Base-by-base conservation (phyloP, 2,113 vertebrate species). In the Crotalus viridis region DNA sequence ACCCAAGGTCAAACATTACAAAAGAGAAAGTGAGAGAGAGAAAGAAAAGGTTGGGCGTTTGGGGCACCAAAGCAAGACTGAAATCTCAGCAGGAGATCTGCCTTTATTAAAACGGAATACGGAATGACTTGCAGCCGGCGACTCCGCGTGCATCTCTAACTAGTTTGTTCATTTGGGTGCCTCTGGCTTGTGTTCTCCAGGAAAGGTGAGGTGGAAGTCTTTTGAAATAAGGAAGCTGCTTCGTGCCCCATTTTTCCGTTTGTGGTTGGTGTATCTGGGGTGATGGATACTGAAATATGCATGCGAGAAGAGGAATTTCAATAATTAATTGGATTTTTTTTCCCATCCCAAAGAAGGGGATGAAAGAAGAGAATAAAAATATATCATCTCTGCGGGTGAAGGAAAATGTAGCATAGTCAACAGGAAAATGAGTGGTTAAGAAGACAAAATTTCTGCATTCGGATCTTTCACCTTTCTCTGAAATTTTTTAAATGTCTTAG, bases 21-120 rank as follows among this genome's bases (percentile, higher is more conserved):
- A 81, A 81, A 81, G 74, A 81, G 55, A 12, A 56, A 51, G 43
- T 13, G 86, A 28, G 48, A 13, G 95, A 54, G 69, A 26, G 56
- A 95, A 15, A 96, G 95, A 95, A 89, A 96, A 97, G 97, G 97
- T 96, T 97, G 96, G 96, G 96, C 96, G 93, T 97, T 96, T 92
- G 97, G 97, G 96, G 96, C 97, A 96, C 96, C 96, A 95, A 96
- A 96, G 96, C 96, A 96, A 95, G 96, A 94, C 97, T 97, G 97
- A 98, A 97, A 97, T 98, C 98, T 97, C 97, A 97, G 97, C 96
- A 97, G 97, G 97, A 97, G 97, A 97, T 96, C 97, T 93, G 93
- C 96, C 96, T 97, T 97, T 96, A 97, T 97, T 97, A 97, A 97
- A 97, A 97, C 95, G 96, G 95, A 97, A 97, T 97, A 97, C 95